A percentile compares a stretch with the other conserved stretches of the same genome.
These are phyloP conservation scores for Brotula barbata DNA, from an alignment of 2,797 vertebrate genomes.

Conservation along the genomic window DNA sequence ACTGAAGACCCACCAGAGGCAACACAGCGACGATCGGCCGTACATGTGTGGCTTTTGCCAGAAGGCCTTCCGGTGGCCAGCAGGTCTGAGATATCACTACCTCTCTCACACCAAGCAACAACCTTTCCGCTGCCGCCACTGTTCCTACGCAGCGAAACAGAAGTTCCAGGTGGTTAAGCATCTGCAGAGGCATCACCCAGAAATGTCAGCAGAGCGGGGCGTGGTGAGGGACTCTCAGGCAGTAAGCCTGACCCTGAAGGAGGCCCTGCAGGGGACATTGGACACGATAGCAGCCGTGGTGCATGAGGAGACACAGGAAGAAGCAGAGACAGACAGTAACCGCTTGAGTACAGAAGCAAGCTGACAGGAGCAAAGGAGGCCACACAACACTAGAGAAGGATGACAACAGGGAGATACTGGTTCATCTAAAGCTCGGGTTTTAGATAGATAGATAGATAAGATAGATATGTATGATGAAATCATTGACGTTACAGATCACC, in stretches of 20 bases:
- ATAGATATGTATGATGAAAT: too few species aligned
- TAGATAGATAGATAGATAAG: too few species aligned
- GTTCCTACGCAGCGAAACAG: conserved; percentile 94
- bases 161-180: conserved; percentile 98
- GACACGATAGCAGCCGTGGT: conserved; percentile 2
- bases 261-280: conserved; percentile 74
- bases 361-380: too few species aligned
- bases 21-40: conserved; percentile 89
- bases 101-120: conserved; percentile 93
- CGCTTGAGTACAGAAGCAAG: too few species aligned
- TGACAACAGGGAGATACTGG: neutral
- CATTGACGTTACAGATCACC: too few species aligned
- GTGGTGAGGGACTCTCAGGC: conserved; percentile 83
- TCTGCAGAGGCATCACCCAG: conserved; percentile 89
- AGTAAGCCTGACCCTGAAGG: conserved; percentile 79
- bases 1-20: conserved; percentile 93
- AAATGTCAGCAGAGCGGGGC: conserved; percentile 79
- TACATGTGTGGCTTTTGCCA: conserved; percentile 87
- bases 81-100: conserved; percentile 93
- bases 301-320: neutral
- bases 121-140: conserved; percentile 92
- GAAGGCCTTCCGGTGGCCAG: conserved; percentile 93
- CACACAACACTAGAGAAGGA: conserved; percentile 12
- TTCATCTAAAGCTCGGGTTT: too few species aligned
- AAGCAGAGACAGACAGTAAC: neutral